phyloP scores from a whole-genome alignment of 1,140 invertebrate genomes.

The Drepana arcuata region DNA sequence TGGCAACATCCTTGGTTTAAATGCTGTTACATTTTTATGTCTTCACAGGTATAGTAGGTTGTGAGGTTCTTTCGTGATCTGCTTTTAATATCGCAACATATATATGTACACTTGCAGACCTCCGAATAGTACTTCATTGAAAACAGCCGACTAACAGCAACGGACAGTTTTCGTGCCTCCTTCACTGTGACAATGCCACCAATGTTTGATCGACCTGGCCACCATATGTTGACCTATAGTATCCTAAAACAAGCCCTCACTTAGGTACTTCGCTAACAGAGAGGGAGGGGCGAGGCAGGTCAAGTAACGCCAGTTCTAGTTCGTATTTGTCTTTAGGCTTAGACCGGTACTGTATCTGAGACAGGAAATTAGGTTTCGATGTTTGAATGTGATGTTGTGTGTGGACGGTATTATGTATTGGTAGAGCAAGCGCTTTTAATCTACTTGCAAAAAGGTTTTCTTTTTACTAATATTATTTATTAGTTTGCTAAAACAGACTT shows the following conservation, averaged over 20 bases:
- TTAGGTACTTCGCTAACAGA: constrained; percentile 1
- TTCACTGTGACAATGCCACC: constrained; percentile 12
- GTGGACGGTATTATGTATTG: constrained; percentile 24
- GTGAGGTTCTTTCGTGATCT: too few species aligned
- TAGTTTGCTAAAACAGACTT: too few species aligned
- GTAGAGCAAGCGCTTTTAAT: background rate
- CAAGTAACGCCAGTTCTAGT: constrained; percentile 23
- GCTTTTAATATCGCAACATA: too few species aligned
- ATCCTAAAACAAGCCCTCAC: constrained; percentile 17
- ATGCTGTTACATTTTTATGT: too few species aligned
- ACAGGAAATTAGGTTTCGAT: constrained; percentile 68
- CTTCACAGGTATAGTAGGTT: too few species aligned
- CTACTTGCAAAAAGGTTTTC: too few species aligned
- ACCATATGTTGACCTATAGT: constrained; percentile 15
- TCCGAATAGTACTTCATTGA: background rate
- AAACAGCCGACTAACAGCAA: constrained; percentile 9
- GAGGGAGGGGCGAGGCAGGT: constrained; percentile 20
- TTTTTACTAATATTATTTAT: too few species aligned
- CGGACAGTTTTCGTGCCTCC: constrained; percentile 18
- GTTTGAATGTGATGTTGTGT: constrained; percentile 45
- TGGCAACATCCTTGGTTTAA: too few species aligned
- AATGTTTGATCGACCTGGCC: constrained; percentile 14
- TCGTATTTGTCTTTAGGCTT: constrained; percentile 62
- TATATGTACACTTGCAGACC: background rate
- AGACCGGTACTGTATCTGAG: constrained; percentile 52